Evolutionary conservation across 2,113 vertebrate genomes (phyloP).

Genomic region (Malurus alboscapulatus): DNA sequence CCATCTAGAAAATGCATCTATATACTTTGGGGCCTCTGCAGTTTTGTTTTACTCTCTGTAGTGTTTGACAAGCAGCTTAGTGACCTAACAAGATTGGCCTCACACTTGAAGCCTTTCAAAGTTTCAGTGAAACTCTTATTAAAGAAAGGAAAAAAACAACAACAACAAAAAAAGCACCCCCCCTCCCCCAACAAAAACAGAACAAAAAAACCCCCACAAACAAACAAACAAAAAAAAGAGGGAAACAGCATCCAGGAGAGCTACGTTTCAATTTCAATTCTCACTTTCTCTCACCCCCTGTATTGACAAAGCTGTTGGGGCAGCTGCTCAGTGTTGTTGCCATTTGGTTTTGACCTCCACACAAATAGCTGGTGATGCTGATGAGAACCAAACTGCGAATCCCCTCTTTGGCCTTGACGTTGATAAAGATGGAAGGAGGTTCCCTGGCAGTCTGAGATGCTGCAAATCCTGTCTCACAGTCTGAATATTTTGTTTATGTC

Average conservation of each 20-base stretch:
- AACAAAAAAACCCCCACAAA: too few relatives aligned
- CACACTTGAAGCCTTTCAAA: background rate
- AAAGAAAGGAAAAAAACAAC: too few relatives aligned
- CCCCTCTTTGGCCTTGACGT: background rate
- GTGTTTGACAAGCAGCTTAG: background rate
- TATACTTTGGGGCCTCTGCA: background rate
- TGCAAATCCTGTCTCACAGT: background rate
- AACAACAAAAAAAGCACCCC: too few relatives aligned
- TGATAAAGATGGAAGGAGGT: background rate
- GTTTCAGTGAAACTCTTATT: background rate
- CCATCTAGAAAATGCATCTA: background rate
- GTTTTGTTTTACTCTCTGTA: background rate
- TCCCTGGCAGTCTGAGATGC: background rate
- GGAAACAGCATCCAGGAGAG: background rate
- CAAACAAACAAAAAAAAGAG: too few relatives aligned
- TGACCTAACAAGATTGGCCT: background rate
- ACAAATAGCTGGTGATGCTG: background rate
- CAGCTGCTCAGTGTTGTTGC: background rate
- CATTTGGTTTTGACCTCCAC: background rate
- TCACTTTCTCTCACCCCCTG: background rate
- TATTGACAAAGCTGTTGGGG: background rate
- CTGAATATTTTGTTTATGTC: background rate
- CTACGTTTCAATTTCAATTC: background rate
- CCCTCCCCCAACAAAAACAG: too few relatives aligned
- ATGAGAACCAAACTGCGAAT: background rate